Percentiles rank a stretch among this genome's conserved stretches.
These are phyloP conservation scores for Gorsachius goisagi DNA, from an alignment of 2,113 vertebrate genomes.

Conservation along the genomic window DNA sequence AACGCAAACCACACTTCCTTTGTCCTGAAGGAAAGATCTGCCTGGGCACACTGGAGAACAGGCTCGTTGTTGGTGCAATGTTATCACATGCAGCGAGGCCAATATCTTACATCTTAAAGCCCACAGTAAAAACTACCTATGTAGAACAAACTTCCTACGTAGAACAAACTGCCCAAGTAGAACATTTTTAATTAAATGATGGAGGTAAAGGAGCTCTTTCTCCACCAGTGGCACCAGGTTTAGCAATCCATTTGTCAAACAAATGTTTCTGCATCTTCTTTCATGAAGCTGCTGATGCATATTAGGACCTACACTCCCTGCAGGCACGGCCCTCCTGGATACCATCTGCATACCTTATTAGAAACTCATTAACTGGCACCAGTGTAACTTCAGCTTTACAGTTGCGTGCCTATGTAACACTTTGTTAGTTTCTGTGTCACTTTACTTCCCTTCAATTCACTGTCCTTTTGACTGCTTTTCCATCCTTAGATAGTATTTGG, in stretches of 20 bases:
- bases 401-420: neutral
- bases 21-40: constrained; percentile 40
- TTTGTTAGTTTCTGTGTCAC: neutral
- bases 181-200: constrained; percentile 12
- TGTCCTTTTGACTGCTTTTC: neutral
- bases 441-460: neutral
- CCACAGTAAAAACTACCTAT: neutral
- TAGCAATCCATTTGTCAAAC: constrained; percentile 5
- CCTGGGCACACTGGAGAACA: constrained; percentile 14
- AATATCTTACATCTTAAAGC: constrained; percentile 11
- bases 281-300: neutral
- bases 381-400: neutral
- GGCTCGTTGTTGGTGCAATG: neutral
- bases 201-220: neutral
- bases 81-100: neutral
- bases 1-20: constrained; percentile 60
- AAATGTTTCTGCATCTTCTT: constrained; percentile 1
- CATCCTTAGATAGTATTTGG: neutral
- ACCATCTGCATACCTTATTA: neutral
- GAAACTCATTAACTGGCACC: constrained; percentile 9
- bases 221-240: neutral
- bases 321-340: neutral
- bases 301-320: neutral
- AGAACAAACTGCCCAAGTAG: neutral
- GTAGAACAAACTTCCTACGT: neutral